A percentile compares a stretch with the other conserved stretches of the same genome.
These are phyloP conservation scores for Iselma pallidipennis DNA, from an alignment of 2,888 invertebrate genomes.

Conservation along the genomic window DNA sequence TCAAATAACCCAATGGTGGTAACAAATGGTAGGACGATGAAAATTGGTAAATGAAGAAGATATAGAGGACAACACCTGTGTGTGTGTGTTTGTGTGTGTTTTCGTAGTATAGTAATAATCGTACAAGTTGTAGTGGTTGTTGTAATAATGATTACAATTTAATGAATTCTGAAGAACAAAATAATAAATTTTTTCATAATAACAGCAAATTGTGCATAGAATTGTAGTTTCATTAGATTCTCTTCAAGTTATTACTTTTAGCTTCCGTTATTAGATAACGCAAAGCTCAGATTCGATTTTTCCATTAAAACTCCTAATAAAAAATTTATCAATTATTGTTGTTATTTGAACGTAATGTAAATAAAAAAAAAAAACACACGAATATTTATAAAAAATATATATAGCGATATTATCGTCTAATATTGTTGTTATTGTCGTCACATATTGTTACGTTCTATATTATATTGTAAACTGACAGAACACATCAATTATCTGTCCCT, in stretches of 20 bases:
- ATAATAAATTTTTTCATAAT: background rate
- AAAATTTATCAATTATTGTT: too few relatives aligned
- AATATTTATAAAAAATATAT: background rate
- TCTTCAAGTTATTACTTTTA: too few relatives aligned
- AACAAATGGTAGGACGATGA: conserved; percentile 3
- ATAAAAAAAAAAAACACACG: too few relatives aligned
- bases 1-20: conserved; percentile 1
- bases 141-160: background rate
- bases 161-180: background rate
- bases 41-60: conserved; percentile 5
- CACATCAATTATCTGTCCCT: background rate
- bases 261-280: too few relatives aligned
- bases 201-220: too few relatives aligned
- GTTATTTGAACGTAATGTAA: too few relatives aligned
- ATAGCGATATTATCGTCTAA: background rate
- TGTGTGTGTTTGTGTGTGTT: too few relatives aligned
- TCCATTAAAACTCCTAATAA: too few relatives aligned
- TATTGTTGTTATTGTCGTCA: background rate
- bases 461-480: background rate
- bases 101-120: background rate
- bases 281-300: too few relatives aligned
- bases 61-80: background rate
- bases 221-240: too few relatives aligned
- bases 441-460: background rate
- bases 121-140: background rate